Evolutionary conservation across 2,888 invertebrate genomes (phyloP).

Genomic region (Yponomeuta malinellus): DNA sequence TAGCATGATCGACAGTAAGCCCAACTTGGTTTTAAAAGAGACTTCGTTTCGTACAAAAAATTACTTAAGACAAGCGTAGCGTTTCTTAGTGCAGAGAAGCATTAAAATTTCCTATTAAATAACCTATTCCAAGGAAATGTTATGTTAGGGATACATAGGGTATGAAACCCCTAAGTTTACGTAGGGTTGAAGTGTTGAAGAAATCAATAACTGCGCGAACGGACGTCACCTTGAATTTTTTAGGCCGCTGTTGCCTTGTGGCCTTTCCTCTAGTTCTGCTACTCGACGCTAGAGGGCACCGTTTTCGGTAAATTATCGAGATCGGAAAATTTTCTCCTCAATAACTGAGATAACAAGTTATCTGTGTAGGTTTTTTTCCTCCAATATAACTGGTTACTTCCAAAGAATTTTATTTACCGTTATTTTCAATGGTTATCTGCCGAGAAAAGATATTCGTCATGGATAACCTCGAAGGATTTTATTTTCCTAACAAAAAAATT

Average conservation of each 20-base stretch:
- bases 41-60: too few species aligned
- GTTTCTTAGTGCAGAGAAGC: conserved; percentile 10
- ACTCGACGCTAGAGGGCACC: conserved; percentile 12
- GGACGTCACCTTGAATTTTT: conserved; percentile 17
- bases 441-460: too few species aligned
- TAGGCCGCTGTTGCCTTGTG: background rate
- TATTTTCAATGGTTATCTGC: too few species aligned
- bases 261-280: conserved; percentile 7
- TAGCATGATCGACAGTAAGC: too few species aligned
- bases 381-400: too few species aligned
- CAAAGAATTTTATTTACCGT: too few species aligned
- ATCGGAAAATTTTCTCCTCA: background rate
- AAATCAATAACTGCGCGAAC: conserved; percentile 38
- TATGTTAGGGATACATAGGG: conserved; percentile 4
- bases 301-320: background rate
- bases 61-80: background rate
- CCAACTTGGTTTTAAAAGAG: too few species aligned
- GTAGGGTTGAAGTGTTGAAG: conserved; percentile 19
- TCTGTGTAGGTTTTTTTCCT: too few species aligned
- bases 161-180: conserved; percentile 27
- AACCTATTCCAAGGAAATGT: conserved; percentile 19
- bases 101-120: background rate
- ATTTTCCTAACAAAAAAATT: too few species aligned
- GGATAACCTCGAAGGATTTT: too few species aligned
- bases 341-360: too few species aligned